Evolutionary conservation across 2,113 vertebrate genomes (phyloP).

Genomic region (Leucosticte australis): DNA sequence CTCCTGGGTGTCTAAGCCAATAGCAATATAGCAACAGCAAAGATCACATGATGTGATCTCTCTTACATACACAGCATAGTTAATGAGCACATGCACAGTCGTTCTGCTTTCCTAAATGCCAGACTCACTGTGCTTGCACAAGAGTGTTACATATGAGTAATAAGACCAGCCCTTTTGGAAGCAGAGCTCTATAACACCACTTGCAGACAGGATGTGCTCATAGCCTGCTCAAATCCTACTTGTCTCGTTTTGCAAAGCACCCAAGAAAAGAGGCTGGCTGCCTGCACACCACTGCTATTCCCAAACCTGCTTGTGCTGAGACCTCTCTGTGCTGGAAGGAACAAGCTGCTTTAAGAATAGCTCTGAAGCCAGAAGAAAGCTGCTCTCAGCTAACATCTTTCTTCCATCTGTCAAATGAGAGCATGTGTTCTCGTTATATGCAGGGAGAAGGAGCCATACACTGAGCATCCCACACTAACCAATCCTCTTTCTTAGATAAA

Average conservation of each 20-base stretch:
- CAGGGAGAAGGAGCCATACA: slow-evolving; percentile 5
- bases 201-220: neutral
- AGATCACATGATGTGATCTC: neutral
- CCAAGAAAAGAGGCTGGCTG: neutral
- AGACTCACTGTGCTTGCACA: neutral
- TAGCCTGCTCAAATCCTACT: neutral
- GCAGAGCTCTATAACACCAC: neutral
- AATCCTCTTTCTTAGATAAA: neutral
- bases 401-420: slow-evolving; percentile 56
- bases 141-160: neutral
- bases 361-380: slow-evolving; percentile 22
- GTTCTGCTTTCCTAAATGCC: slow-evolving; percentile 5
- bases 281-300: neutral
- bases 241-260: neutral
- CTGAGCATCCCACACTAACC: slow-evolving; percentile 4
- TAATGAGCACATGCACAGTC: neutral
- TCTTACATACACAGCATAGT: neutral
- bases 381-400: slow-evolving; percentile 32
- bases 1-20: neutral
- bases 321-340: slow-evolving; percentile 14
- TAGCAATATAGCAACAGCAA: neutral
- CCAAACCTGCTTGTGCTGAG: neutral
- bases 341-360: slow-evolving; percentile 39
- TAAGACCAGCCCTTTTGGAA: slow-evolving; percentile 3
- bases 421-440: slow-evolving; percentile 13